phyloP scores from a whole-genome alignment of 2,888 invertebrate species.

The Keiferia lycopersicella region DNA sequence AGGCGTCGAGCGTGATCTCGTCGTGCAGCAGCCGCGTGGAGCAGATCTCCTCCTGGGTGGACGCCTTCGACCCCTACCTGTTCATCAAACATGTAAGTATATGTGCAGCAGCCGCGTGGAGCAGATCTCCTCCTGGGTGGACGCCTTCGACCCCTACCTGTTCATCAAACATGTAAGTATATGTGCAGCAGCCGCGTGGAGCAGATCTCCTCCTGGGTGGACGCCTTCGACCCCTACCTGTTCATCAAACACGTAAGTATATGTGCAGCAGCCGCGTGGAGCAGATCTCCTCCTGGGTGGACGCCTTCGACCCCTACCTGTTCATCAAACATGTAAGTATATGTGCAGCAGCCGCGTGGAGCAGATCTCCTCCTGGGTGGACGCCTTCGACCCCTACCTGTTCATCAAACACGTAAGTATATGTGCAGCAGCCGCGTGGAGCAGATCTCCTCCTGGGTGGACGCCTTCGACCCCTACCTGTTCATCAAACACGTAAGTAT shows the following conservation, averaged over 20 bases:
- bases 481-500: too few species aligned
- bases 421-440: too few species aligned
- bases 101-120: constrained; percentile 56
- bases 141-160: constrained; percentile 93
- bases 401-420: too few species aligned
- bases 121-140: constrained; percentile 80
- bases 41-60: constrained; percentile 80
- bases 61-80: constrained; percentile 93
- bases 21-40: constrained; percentile 65
- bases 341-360: too few species aligned
- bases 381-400: too few species aligned
- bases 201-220: constrained; percentile 80
- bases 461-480: too few species aligned
- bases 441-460: too few species aligned
- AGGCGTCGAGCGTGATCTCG: constrained; percentile 69
- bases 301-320: constrained; percentile 93
- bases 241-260: constrained; percentile 91
- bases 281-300: constrained; percentile 80
- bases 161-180: constrained; percentile 91
- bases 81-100: constrained; percentile 91
- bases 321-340: constrained; percentile 91
- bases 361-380: too few species aligned
- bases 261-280: constrained; percentile 56
- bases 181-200: constrained; percentile 56
- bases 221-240: constrained; percentile 93